phyloP scores from a whole-genome alignment of 2,888 invertebrate species.

The Malthinus flaveolus region DNA sequence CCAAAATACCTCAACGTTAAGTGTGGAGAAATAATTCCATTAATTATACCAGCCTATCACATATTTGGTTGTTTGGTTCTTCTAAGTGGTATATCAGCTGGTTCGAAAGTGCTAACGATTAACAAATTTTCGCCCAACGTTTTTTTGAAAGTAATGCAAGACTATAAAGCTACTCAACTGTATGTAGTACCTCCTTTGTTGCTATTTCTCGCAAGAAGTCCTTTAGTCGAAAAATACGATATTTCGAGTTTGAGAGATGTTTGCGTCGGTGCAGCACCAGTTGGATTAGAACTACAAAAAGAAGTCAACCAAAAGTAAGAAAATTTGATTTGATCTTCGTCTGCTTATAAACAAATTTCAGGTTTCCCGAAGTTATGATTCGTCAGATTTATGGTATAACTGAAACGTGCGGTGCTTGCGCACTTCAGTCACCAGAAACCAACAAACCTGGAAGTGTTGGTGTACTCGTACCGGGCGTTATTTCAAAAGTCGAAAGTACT shows the following conservation, averaged over 20 bases:
- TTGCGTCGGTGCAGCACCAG: constrained; percentile 76
- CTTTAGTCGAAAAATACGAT: constrained; percentile 71
- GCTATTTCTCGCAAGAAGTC: constrained; percentile 77
- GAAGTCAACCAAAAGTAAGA: constrained; percentile 7
- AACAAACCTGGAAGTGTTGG: constrained; percentile 56
- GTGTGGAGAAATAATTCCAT: neutral
- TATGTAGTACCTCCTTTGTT: constrained; percentile 55
- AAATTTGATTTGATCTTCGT: neutral
- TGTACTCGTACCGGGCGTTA: constrained; percentile 60
- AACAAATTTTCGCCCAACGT: constrained; percentile 69
- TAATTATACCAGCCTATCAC: neutral
- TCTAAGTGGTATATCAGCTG: neutral
- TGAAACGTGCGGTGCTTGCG: neutral
- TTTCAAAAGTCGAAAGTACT: constrained; percentile 60
- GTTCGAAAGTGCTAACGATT: constrained; percentile 55
- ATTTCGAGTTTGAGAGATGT: constrained; percentile 66
- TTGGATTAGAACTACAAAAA: constrained; percentile 63
- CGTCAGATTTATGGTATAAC: constrained; percentile 9
- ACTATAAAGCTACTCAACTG: constrained; percentile 39
- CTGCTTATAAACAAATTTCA: neutral
- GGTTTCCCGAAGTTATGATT: neutral
- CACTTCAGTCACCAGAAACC: neutral
- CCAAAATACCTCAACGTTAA: neutral
- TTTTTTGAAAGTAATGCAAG: constrained; percentile 61
- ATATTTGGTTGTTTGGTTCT: neutral